These are phyloP conservation scores for Miichthys miiuy DNA, from an alignment of 2,797 vertebrate genomes.

Conservation along the genomic window DNA sequence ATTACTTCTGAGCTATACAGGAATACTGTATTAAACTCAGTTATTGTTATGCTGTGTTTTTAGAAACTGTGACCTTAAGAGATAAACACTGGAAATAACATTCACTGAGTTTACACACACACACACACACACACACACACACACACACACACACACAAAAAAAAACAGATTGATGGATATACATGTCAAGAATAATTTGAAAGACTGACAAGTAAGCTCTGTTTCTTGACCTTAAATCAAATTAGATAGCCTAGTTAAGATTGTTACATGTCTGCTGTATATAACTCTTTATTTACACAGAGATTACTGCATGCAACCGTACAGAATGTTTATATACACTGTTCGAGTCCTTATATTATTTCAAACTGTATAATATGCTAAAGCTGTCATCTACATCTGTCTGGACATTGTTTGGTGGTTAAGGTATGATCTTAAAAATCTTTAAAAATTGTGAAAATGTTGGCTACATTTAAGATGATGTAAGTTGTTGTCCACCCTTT, in stretches of 20 bases:
- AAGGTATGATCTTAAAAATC: too few species aligned
- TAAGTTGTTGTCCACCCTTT: too few species aligned
- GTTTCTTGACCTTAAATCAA: slow-evolving; percentile 15
- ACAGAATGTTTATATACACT: neutral
- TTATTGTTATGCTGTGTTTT: neutral
- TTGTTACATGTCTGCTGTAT: slow-evolving; percentile 2
- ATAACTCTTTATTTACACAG: neutral
- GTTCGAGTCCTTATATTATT: neutral
- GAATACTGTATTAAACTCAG: neutral
- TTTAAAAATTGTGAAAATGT: too few species aligned
- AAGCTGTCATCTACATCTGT: too few species aligned
- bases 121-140: too few species aligned
- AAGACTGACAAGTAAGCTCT: slow-evolving; percentile 11
- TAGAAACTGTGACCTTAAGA: neutral
- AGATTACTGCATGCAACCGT: neutral
- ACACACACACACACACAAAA: too few species aligned
- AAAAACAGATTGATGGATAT: slow-evolving; percentile 27
- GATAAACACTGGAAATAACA: neutral
- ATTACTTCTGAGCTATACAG: neutral
- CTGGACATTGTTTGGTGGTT: too few species aligned
- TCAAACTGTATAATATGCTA: too few species aligned
- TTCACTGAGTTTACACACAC: neutral
- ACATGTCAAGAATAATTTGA: slow-evolving; percentile 29
- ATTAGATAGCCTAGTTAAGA: slow-evolving; percentile 4
- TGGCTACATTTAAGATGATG: too few species aligned